Evolutionary conservation across 2,888 invertebrate species (phyloP), one percentile per base, ranked within the genome.

Genomic region (Diabrotica balteata): DNA sequence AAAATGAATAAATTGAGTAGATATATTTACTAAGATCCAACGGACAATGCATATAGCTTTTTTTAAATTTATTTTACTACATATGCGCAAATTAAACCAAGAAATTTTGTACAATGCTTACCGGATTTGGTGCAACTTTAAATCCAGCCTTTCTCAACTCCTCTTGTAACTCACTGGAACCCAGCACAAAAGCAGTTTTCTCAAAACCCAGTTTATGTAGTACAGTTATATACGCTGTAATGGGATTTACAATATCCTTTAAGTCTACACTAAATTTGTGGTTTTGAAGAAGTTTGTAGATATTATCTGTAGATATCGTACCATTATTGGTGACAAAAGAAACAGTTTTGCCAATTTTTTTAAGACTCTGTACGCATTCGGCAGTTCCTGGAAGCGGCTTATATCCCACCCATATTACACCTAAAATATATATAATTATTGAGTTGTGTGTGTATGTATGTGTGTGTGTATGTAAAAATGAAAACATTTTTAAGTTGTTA

Each of bases 131-230:
- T 50, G 84, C 71, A 10, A 81, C 80, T 69, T 83, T 79, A 53
- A 87, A 84, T n/a, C 88, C 89, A 62, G 83, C 76, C 0, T 83
- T 77, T 61, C 78, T 78, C 22, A 89, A 73, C 10, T 84, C 76
- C 1, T 80, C 72, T 4, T 80, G 76, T 0, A 88, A 84, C 59
- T 84, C 77, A 0, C 78, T 43, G 54, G 86, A 84, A 0, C 85
- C 79, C 0, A 88, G 81, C 7, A 86, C 84, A 61, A 84, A 88
- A 0, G 86, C 80, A 66, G 86, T 82, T 63, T 86, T 88, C 11
- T 85, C 76, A 68, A 89, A 88, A 17, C 87, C 83, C 0, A 84
- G 73, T 4, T 84, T 85, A 73, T 88, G 87, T 53, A 89, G 77
- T 69, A 88, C 87, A 73, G 86, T 85, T 0, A 83, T 82, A 54